Evolutionary conservation across 2,797 vertebrate species (phyloP).

Genomic region (Parambassis ranga): DNA sequence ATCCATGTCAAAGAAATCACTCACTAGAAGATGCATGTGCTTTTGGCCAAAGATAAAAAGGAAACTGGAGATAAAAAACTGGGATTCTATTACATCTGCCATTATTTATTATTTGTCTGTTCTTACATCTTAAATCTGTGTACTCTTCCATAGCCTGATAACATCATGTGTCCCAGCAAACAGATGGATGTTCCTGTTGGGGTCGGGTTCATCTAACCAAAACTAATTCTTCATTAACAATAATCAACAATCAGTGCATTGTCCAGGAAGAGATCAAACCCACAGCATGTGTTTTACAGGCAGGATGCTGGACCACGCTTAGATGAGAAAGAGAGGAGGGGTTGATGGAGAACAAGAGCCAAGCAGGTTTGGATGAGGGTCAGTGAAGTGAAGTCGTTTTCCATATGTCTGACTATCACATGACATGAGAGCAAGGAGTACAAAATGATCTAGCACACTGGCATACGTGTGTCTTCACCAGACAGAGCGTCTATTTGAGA

Average conservation of each 20-base stretch:
- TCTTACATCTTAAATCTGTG: conserved; percentile 26
- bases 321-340: conserved; percentile 1
- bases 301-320: conserved; percentile 19
- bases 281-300: conserved; percentile 38
- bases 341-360: conserved; percentile 6
- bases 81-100: conserved; percentile 28
- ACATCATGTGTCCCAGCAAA: conserved; percentile 28
- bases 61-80: conserved; percentile 22
- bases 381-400: conserved; percentile 55
- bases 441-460: conserved; percentile 23
- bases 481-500: too few relatives aligned
- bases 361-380: conserved; percentile 29
- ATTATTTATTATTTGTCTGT: conserved; percentile 41
- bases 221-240: conserved; percentile 56
- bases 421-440: conserved; percentile 56
- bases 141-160: conserved; percentile 12
- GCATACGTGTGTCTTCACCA: not conserved
- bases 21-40: not conserved
- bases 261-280: conserved; percentile 38
- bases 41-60: conserved; percentile 28
- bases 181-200: conserved; percentile 30
- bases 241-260: conserved; percentile 59
- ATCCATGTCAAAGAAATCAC: conserved; percentile 4
- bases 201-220: conserved; percentile 38
- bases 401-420: conserved; percentile 58